These are phyloP conservation scores for Aquatica leii DNA, from an alignment of 2,888 invertebrate species.

Conservation along the genomic window DNA sequence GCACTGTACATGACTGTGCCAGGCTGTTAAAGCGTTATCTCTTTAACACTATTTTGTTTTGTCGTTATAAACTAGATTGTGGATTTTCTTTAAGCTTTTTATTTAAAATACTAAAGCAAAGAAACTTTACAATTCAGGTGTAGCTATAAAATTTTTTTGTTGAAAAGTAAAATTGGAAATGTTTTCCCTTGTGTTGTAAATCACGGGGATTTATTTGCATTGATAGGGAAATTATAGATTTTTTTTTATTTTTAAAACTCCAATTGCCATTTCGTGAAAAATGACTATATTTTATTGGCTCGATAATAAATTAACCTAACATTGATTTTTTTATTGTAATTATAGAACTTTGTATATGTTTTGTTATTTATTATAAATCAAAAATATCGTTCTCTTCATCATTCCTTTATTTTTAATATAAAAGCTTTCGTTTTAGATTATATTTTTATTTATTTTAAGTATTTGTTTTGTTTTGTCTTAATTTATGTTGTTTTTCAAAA, in stretches of 20 bases:
- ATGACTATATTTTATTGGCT: conserved; percentile 11
- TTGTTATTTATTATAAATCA: neutral
- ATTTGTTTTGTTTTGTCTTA: no score
- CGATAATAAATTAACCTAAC: conserved; percentile 9
- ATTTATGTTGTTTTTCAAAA: no score
- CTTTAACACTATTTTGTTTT: conserved; percentile 27
- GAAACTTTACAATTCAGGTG: conserved; percentile 13
- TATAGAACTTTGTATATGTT: conserved; percentile 1
- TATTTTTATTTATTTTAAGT: no score
- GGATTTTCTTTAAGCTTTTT: conserved; percentile 4
- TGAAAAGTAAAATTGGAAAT: conserved; percentile 12
- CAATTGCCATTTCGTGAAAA: conserved; percentile 12
- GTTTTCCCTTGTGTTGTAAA: conserved; percentile 8
- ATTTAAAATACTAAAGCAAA: conserved; percentile 11
- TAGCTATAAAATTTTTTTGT: conserved; percentile 7
- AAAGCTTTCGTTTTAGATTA: no score
- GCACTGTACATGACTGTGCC: conserved; percentile 41
- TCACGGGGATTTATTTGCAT: conserved; percentile 7
- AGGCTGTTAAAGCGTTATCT: conserved; percentile 34
- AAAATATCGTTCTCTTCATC: neutral
- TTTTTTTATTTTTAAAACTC: conserved; percentile 8
- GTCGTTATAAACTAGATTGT: conserved; percentile 22
- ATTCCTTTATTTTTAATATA: no score
- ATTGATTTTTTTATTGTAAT: conserved; percentile 11
- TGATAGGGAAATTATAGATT: conserved; percentile 7